These are phyloP conservation scores for Semaprochilodus insignis DNA, from an alignment of 2,797 vertebrate species.

Conservation along the genomic window DNA sequence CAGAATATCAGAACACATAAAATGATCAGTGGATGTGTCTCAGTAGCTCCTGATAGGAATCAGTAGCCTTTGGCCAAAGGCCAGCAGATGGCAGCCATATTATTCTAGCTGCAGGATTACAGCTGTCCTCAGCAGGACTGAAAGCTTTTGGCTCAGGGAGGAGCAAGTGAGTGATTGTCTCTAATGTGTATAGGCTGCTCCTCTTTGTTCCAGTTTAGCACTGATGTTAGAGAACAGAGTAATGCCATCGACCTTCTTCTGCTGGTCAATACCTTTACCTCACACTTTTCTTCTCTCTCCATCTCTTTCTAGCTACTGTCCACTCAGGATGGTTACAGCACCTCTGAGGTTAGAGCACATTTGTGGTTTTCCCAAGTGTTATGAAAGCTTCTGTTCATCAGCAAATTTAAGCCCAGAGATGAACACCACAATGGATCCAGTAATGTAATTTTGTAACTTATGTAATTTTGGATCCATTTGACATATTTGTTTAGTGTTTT, in stretches of 20 bases:
- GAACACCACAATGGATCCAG: constrained; percentile 22
- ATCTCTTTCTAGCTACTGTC: constrained; percentile 89
- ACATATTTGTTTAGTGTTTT: neutral
- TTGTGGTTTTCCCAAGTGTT: constrained; percentile 48
- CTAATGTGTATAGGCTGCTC: constrained; percentile 68
- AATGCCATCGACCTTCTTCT: constrained; percentile 74
- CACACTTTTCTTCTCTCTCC: constrained; percentile 76
- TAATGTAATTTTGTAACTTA: constrained; percentile 13
- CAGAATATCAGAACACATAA: neutral
- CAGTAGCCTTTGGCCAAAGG: neutral
- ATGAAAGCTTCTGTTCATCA: constrained; percentile 36
- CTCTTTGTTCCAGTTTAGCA: constrained; percentile 73
- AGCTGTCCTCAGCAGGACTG: constrained; percentile 64
- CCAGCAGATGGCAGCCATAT: constrained; percentile 1
- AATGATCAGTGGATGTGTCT: neutral
- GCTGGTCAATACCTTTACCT: constrained; percentile 82
- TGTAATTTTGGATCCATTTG: neutral
- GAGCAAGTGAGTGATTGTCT: constrained; percentile 69
- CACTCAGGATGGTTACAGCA: constrained; percentile 95
- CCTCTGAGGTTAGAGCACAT: constrained; percentile 90
- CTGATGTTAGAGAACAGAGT: constrained; percentile 69
- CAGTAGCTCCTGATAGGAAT: neutral
- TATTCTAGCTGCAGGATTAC: neutral
- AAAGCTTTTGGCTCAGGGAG: constrained; percentile 71
- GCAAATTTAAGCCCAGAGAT: constrained; percentile 29